These are phyloP conservation scores for Drosophila atroscutellata DNA, from an alignment of 2,888 invertebrate genomes.

Conservation along the genomic window DNA sequence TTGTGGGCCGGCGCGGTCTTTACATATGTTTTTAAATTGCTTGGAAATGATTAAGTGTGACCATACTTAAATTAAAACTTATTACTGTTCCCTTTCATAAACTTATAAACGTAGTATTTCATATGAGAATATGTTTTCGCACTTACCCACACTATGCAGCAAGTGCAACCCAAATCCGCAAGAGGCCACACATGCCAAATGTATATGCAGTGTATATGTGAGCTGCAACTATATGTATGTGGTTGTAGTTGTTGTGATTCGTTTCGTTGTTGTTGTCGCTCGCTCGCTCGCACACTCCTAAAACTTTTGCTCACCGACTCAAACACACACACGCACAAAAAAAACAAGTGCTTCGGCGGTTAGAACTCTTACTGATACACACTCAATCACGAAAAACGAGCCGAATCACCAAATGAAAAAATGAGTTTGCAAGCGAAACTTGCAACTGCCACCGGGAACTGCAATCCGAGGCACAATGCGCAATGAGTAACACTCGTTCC, in stretches of 20 bases:
- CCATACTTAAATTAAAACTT: conserved; percentile 32
- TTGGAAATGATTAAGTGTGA: conserved; percentile 20
- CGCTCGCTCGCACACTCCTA: conserved; percentile 11
- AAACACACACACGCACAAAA: conserved; percentile 7
- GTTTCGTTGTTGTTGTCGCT: conserved; percentile 35
- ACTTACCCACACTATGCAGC: conserved; percentile 60
- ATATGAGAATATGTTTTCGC: conserved; percentile 13
- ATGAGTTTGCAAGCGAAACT: conserved; percentile 41
- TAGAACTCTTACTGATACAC: conserved; percentile 46
- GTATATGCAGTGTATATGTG: conserved; percentile 21
- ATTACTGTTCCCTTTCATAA: conserved; percentile 10
- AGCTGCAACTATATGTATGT: conserved; percentile 19
- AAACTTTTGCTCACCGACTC: conserved; percentile 30
- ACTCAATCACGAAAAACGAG: conserved; percentile 18
- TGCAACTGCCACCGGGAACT: conserved; percentile 13
- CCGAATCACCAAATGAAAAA: conserved; percentile 13
- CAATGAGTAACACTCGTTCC: conserved; percentile 2
- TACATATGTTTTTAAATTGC: conserved; percentile 17
- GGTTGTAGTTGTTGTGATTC: conserved; percentile 21
- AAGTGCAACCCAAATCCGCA: conserved; percentile 51
- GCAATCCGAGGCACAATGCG: conserved; percentile 21
- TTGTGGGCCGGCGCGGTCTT: background rate
- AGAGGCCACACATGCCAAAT: conserved; percentile 48
- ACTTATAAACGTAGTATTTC: background rate
- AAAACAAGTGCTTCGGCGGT: conserved; percentile 32